Evolutionary conservation across 2,113 vertebrate genomes (phyloP).

Genomic region (Hylia prasina): DNA sequence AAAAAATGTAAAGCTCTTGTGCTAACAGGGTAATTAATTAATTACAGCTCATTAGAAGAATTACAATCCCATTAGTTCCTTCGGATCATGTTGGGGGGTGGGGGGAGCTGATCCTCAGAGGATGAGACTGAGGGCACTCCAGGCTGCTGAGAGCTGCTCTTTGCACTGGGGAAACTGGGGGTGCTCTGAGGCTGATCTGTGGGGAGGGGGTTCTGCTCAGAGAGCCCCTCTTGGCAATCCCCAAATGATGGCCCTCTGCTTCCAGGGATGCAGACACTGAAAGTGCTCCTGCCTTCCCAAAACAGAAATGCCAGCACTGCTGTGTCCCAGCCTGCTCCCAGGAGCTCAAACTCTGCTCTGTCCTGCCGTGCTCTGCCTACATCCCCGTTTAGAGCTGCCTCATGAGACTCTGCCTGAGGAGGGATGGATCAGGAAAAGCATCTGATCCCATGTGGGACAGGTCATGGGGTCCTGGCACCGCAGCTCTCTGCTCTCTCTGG

Average conservation of each 20-base stretch:
- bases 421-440: not conserved
- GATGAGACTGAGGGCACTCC: not conserved
- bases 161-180: not conserved
- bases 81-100: not conserved
- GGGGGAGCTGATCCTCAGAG: not conserved
- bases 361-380: fast-evolving
- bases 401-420: not conserved
- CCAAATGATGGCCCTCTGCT: not conserved
- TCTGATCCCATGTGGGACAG: not conserved
- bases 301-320: not conserved
- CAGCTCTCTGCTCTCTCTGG: fast-evolving
- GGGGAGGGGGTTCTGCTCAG: not conserved
- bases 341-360: not conserved
- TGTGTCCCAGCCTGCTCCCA: not conserved
- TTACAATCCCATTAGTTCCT: slow-evolving; percentile 27
- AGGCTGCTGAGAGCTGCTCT: not conserved
- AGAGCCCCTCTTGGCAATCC: not conserved
- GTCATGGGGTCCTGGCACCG: not conserved
- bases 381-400: fast-evolving
- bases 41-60: slow-evolving; percentile 49
- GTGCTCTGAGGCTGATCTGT: not conserved
- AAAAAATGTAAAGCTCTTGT: slow-evolving; percentile 15
- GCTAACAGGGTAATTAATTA: slow-evolving; percentile 53
- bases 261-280: fast-evolving
- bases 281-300: not conserved